Base-by-base conservation (phyloP, 2,797 vertebrate species). In the Mus minutoides region DNA sequence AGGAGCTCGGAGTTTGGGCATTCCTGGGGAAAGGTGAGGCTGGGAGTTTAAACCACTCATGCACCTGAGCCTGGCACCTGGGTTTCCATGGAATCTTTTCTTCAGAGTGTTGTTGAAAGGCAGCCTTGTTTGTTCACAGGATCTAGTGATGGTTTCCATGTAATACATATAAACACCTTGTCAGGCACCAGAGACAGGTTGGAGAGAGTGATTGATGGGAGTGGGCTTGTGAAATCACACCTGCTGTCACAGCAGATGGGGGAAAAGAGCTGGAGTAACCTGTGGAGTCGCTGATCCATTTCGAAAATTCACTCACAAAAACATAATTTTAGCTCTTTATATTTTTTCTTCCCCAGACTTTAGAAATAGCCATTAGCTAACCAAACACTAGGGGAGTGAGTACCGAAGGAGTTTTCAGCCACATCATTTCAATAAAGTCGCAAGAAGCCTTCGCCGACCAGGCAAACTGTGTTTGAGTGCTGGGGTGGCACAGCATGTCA, bases 231-330 rank as follows among this genome's bases (percentile, higher is more conserved):
- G 97, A 97, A 97, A 97, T 98, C 97, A 97, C 97, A 98, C 97
- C 97, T 98, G 97, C 97, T 98, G 97, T 98, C 97, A 97, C 94
- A 95, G 97, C 97, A 98, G 97, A 98, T 98, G 97, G 97, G 95
- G 95, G 95, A 96, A 92, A 95, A 96, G 96, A 92, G 95, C 96
- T 24, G 94, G 91, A 96, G 92, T 97, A 97, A 98, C 97, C 97
- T 98, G 97, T 97, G 96, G 97, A 98, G 97, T 97, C 96, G 96
- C 97, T 97, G 97, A 97, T 95, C 92, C 94, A 95, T 97, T 97
- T 88, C 89, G 95, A 97, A 97, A 97, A 97, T 97, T 97, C 95
- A 92, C 94, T 97, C 91, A 75, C 88, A 43, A 95, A 96, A 95
- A 93, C 93, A 88, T 96, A 95, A 97, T 97, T 97, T 97, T 97